Conservation (phyloP, 2,888 invertebrate species). For the Pachydiplax longipennis region DNA sequence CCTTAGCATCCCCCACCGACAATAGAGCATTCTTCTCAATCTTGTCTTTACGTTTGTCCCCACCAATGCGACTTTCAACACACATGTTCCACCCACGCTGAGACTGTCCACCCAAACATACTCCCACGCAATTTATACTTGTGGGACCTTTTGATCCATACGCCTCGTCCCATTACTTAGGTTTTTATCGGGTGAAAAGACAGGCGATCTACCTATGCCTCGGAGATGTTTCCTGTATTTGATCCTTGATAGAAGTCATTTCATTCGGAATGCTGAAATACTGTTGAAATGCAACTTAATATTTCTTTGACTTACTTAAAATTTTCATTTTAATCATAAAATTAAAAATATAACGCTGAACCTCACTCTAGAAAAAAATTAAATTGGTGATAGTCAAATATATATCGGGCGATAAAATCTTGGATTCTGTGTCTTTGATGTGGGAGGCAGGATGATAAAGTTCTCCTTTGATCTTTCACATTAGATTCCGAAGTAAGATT, state of each 20-base stretch:
- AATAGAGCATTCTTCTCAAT: neutral
- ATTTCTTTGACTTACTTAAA: no score
- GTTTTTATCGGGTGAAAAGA: neutral
- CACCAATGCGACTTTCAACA: neutral
- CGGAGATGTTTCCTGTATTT: neutral
- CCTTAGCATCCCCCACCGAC: neutral
- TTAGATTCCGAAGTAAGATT: no score
- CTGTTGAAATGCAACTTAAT: no score
- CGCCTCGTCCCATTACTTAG: conserved; percentile 12
- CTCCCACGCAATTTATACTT: neutral
- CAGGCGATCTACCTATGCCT: neutral
- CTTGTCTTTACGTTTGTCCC: neutral
- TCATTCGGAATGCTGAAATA: no score
- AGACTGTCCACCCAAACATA: neutral
- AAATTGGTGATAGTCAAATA: no score
- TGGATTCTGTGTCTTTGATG: no score
- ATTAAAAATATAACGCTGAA: no score
- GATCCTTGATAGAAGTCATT: neutral
- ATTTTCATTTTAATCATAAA: no score
- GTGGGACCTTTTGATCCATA: neutral
- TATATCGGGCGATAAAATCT: no score
- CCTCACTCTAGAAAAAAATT: no score
- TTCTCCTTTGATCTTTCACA: no score
- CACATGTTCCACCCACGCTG: neutral
- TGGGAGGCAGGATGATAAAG: no score